These are phyloP conservation scores for Montipora capitata DNA, from an alignment of 92 coral and sea anemone genomes.

Conservation along the genomic window DNA sequence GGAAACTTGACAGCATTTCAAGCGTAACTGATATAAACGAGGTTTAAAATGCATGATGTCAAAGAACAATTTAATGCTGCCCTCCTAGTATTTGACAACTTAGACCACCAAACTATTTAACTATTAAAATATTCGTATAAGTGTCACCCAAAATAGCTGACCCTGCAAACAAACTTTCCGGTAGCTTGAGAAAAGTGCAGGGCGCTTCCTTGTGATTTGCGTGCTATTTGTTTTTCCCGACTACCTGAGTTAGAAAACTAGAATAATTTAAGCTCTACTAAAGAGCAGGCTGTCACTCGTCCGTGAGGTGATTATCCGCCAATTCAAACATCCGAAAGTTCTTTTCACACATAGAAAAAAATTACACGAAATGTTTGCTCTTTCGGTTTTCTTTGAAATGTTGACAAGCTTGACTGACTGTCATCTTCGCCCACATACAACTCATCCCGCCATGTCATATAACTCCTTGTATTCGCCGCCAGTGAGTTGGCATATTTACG, in stretches of 20 bases:
- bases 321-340: slow-evolving; percentile 91
- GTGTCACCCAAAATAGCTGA: slow-evolving; percentile 56
- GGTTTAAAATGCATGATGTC: slow-evolving; percentile 29
- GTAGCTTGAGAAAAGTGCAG: slow-evolving; percentile 73
- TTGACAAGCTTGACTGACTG: slow-evolving; percentile 82
- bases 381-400: slow-evolving; percentile 92
- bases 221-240: slow-evolving; percentile 72
- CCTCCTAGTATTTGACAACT: slow-evolving; percentile 35
- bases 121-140: slow-evolving; percentile 65
- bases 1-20: slow-evolving; percentile 49
- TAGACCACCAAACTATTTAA: slow-evolving; percentile 40
- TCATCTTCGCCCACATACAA: slow-evolving; percentile 80
- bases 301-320: slow-evolving; percentile 84
- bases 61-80: slow-evolving; percentile 25
- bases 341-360: slow-evolving; percentile 91
- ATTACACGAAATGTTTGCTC: slow-evolving; percentile 92
- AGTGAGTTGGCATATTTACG: slow-evolving; percentile 82
- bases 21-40: slow-evolving; percentile 24
- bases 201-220: slow-evolving; percentile 82
- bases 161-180: slow-evolving; percentile 76
- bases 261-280: slow-evolving; percentile 89
- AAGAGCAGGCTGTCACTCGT: slow-evolving; percentile 80
- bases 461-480: slow-evolving; percentile 87
- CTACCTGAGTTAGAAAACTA: slow-evolving; percentile 68
- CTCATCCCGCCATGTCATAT: slow-evolving; percentile 79